Evolutionary conservation across 2,888 invertebrate species (phyloP).

Genomic region (Plagodis pulveraria): DNA sequence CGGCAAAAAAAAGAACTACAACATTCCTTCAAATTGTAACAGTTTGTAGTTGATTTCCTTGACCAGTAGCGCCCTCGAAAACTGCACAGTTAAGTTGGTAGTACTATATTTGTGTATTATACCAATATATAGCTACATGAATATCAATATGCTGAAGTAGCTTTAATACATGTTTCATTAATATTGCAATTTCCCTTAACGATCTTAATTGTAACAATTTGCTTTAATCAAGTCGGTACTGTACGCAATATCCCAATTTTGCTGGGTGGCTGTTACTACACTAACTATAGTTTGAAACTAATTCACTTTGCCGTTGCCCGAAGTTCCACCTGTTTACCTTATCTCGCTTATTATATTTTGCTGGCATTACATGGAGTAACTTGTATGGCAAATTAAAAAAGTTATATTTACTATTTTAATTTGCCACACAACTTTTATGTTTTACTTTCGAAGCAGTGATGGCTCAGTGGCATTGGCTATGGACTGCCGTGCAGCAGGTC

Average conservation of each 20-base stretch:
- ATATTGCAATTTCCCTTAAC: slow-evolving; percentile 15
- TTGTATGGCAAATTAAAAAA: too few relatives aligned
- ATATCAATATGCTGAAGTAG: not conserved
- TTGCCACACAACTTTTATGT: too few relatives aligned
- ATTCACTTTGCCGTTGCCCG: slow-evolving; percentile 16
- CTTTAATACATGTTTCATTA: slow-evolving; percentile 11
- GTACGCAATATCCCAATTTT: slow-evolving; percentile 23
- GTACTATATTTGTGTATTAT: not conserved
- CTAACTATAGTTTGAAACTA: slow-evolving; percentile 22
- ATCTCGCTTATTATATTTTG: slow-evolving; percentile 12
- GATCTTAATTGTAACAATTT: slow-evolving; percentile 18
- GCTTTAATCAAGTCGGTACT: slow-evolving; percentile 21
- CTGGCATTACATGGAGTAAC: not conserved
- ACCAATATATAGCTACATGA: not conserved
- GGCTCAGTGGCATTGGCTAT: too few relatives aligned
- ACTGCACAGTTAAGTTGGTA: too few relatives aligned
- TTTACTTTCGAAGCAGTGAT: too few relatives aligned
- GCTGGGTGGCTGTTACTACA: slow-evolving; percentile 18
- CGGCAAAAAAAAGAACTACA: too few relatives aligned
- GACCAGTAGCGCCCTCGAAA: too few relatives aligned
- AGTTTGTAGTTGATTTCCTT: too few relatives aligned
- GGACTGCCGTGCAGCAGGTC: too few relatives aligned
- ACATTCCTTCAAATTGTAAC: too few relatives aligned
- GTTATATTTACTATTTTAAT: too few relatives aligned
- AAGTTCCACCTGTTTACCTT: slow-evolving; percentile 17